Evolutionary conservation across 2,797 vertebrate species (phyloP).

Genomic region (Phrynocephalus guinanensis): DNA sequence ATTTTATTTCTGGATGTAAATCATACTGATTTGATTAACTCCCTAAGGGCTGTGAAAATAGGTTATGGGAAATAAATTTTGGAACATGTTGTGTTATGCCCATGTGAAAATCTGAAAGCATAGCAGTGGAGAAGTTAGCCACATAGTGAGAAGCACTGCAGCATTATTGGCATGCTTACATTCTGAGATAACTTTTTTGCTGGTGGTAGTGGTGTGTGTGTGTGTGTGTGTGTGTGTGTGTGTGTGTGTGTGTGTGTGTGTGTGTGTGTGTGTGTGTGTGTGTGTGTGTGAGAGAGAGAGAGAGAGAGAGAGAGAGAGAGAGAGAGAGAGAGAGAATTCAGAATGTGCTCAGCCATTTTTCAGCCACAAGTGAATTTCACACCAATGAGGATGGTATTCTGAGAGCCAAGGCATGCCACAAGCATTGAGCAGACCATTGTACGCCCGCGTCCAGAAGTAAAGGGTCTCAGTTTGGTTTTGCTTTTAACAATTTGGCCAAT

Average conservation of each 20-base stretch:
- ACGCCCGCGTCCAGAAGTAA: constrained; percentile 78
- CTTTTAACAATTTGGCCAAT: constrained; percentile 77
- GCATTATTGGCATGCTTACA: constrained; percentile 66
- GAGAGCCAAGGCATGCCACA: constrained; percentile 74
- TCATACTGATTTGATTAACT: constrained; percentile 71
- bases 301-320: no score
- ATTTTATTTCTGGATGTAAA: constrained; percentile 56
- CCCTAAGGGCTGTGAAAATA: constrained; percentile 42
- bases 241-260: constrained; percentile 41
- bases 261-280: constrained; percentile 35
- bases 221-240: no score
- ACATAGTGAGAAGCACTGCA: constrained; percentile 66
- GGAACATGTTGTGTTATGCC: no score
- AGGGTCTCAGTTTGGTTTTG: constrained; percentile 75
- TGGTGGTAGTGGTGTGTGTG: constrained; percentile 59
- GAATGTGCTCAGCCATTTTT: constrained; percentile 68
- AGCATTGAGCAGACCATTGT: constrained; percentile 74
- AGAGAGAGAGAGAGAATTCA: constrained; percentile 48
- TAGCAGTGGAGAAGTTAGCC: constrained; percentile 24
- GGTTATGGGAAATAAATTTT: constrained; percentile 11
- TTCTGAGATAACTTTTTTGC: constrained; percentile 74
- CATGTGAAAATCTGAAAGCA: no score
- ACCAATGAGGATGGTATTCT: constrained; percentile 74
- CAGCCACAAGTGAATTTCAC: constrained; percentile 66
- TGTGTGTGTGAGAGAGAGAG: no score